Base-by-base conservation (phyloP, 2,888 invertebrate genomes). In the Tineola bisselliella region DNA sequence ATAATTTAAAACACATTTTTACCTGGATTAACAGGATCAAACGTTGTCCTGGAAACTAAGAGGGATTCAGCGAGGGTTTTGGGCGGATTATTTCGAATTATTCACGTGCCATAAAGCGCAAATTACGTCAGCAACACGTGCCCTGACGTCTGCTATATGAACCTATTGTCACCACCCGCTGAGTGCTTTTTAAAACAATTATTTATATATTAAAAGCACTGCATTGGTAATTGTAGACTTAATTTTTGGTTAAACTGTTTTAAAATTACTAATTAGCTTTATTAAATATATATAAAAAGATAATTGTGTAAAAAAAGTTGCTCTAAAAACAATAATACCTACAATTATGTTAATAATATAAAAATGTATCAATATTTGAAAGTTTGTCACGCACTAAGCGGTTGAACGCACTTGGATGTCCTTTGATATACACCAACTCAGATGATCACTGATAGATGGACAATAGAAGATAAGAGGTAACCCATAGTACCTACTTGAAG, bases 21-120 rank as follows among this genome's bases (percentile, higher is more conserved):
- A 75, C 73, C 75, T 75, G 70, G 67, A 71, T 74, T 71, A 67
- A 68, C 58, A 69, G 75, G 82, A 83, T 84, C 84, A 86, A 87
- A 86, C 75, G 84, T 84, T 75, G 73, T 74, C 69, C 68, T 79
- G 76, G 71, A 58, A 62, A 64, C 62, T 63, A 66, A 67, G 66
- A 62, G 65, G 62, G 62, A 63, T 44, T 64, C 60, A 65, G 61
- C 60, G 64, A 59, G 59, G 63, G 38, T 38, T 60, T 52, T 62
- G 60, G 48, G 62, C 70, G 77, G 81, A 83, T 84, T 79, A 81
- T 76, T 75, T 65, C 74, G 78, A 78, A 83, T 84, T 84, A 84
- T 80, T 82, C 73, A 83, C 84, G 81, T 83, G 72, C 76, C 83
- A 84, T 86, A 84, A 84, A 83, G 77, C 79, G 72, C 81, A 78